Evolutionary conservation across 1,140 invertebrate species (phyloP).

Genomic region (Potamilus streckersoni): DNA sequence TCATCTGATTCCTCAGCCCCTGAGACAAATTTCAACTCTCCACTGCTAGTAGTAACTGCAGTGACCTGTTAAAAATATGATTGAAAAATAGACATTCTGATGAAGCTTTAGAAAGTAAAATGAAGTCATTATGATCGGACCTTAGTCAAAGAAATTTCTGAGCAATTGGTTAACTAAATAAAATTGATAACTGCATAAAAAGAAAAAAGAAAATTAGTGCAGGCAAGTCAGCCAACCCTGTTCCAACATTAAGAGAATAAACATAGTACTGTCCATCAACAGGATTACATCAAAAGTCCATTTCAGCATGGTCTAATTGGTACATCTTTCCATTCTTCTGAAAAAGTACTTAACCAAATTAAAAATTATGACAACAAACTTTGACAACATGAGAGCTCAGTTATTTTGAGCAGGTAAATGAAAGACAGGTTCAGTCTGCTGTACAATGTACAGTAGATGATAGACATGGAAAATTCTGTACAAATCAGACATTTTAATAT

Average conservation of each 20-base stretch:
- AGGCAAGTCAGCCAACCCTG: neutral
- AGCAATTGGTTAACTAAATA: constrained; percentile 3
- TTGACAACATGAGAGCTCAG: too few relatives aligned
- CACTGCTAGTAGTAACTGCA: constrained; percentile 52
- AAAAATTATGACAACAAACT: too few relatives aligned
- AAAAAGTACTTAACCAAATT: too few relatives aligned
- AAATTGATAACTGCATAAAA: neutral
- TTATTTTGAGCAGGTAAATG: too few relatives aligned
- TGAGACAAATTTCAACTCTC: constrained; percentile 60
- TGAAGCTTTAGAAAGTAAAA: neutral
- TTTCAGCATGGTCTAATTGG: too few relatives aligned
- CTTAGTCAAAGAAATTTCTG: neutral
- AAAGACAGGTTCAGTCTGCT: too few relatives aligned
- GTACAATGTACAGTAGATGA: too few relatives aligned
- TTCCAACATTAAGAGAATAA: neutral
- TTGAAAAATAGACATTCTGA: neutral
- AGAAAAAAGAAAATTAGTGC: too few relatives aligned
- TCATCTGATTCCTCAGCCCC: constrained; percentile 54
- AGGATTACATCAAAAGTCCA: too few relatives aligned
- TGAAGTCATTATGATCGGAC: neutral
- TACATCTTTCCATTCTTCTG: too few relatives aligned
- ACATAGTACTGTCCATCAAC: neutral
- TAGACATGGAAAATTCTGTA: too few relatives aligned
- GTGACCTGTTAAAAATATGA: constrained; percentile 33
- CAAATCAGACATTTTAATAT: too few relatives aligned